These are phyloP conservation scores for Himalopsyche anomala DNA, from an alignment of 2,888 invertebrate species.

Conservation along the genomic window DNA sequence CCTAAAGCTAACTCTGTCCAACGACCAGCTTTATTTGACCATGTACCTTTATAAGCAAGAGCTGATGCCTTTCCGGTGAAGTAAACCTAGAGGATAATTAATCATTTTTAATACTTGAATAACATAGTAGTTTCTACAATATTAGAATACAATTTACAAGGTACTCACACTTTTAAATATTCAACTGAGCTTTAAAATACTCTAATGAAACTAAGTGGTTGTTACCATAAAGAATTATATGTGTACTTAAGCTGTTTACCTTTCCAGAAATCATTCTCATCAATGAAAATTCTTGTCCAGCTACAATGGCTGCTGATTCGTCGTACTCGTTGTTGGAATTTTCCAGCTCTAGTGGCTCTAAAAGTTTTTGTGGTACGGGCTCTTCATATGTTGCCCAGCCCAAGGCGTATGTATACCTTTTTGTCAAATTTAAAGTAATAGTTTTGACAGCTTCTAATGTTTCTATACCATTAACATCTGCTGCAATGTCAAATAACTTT, in stretches of 20 bases:
- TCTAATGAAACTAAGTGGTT: background rate
- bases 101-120: background rate
- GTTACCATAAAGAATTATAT: background rate
- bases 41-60: slow-evolving; percentile 86
- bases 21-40: slow-evolving; percentile 75
- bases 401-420: slow-evolving; percentile 71
- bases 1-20: slow-evolving; percentile 79
- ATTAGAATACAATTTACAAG: background rate
- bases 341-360: slow-evolving; percentile 77
- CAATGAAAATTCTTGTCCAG: slow-evolving; percentile 94
- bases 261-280: slow-evolving; percentile 91
- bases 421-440: slow-evolving; percentile 71
- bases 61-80: slow-evolving; percentile 92
- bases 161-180: background rate
- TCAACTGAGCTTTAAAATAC: slow-evolving; percentile 39
- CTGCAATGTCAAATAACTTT: slow-evolving; percentile 68
- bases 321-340: slow-evolving; percentile 83
- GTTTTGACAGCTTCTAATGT: slow-evolving; percentile 66
- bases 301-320: slow-evolving; percentile 85
- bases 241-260: slow-evolving; percentile 72
- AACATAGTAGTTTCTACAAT: too few species aligned
- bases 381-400: slow-evolving; percentile 74
- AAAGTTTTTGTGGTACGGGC: slow-evolving; percentile 68
- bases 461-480: background rate
- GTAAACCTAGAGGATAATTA: slow-evolving; percentile 78